phyloP scores from a whole-genome alignment of 2,797 vertebrate species.

The Lutjanus campechanus region DNA sequence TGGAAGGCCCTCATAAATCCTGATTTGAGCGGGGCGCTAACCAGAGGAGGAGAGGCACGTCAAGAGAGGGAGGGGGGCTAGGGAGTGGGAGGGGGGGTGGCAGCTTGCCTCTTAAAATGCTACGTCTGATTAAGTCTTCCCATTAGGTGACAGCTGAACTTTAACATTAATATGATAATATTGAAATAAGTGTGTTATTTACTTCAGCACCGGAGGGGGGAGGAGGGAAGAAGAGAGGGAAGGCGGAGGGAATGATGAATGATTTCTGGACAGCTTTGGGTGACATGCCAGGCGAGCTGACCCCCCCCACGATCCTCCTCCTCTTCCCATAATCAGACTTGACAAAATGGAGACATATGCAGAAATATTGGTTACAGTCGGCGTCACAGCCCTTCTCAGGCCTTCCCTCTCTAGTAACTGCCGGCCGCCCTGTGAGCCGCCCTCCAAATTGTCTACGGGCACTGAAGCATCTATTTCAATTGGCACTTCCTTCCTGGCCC shows the following conservation, averaged over 20 bases:
- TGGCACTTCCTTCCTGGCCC: slow-evolving; percentile 89
- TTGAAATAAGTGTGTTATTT: slow-evolving; percentile 99
- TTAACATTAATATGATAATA: slow-evolving; percentile 99
- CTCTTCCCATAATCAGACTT: slow-evolving; percentile 96
- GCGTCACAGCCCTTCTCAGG: slow-evolving; percentile 87
- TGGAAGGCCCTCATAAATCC: slow-evolving; percentile 97
- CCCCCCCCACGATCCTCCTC: slow-evolving; percentile 83
- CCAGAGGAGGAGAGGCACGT: slow-evolving; percentile 71
- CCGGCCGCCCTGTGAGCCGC: slow-evolving; percentile 79
- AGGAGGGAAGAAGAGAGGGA: slow-evolving; percentile 73
- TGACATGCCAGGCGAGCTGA: slow-evolving; percentile 89
- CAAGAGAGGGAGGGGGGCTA: slow-evolving; percentile 50
- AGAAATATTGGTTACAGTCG: slow-evolving; percentile 97
- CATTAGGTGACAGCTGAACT: slow-evolving; percentile 99
- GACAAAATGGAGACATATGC: slow-evolving; percentile 99
- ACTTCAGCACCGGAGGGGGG: slow-evolving; percentile 82
- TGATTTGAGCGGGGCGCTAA: slow-evolving; percentile 95
- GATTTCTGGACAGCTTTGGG: slow-evolving; percentile 97
- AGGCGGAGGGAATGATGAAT: slow-evolving; percentile 95
- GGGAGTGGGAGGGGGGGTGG: slow-evolving; percentile 62
- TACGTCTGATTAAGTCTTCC: slow-evolving; percentile 99
- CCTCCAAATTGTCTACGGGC: slow-evolving; percentile 94
- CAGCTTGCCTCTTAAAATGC: slow-evolving; percentile 93
- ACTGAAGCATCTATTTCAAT: slow-evolving; percentile 98
- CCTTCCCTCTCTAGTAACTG: slow-evolving; percentile 77